Conservation (phyloP, 2,113 vertebrate species). For the Zosterops borbonicus region DNA sequence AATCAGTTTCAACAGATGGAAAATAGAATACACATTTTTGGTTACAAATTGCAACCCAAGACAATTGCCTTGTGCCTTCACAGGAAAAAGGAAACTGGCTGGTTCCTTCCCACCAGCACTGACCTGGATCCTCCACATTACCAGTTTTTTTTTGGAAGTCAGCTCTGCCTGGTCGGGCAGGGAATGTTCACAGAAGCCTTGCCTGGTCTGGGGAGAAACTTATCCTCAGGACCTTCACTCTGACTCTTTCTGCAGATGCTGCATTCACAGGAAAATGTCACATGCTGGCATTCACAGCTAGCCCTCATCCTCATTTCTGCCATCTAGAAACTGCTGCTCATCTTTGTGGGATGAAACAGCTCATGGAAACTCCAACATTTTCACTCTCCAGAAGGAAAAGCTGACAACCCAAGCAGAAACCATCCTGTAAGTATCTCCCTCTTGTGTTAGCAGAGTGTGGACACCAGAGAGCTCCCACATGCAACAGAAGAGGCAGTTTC, state of each 20-base stretch:
- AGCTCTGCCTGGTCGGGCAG: neutral
- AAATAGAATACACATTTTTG: too few relatives aligned
- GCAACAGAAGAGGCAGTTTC: neutral
- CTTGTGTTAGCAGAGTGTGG: accelerated
- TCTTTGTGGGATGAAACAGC: neutral
- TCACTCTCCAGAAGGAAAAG: neutral
- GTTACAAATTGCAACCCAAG: too few relatives aligned
- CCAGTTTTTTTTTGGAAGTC: neutral
- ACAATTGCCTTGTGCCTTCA: neutral
- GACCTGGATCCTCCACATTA: neutral
- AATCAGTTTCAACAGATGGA: too few relatives aligned
- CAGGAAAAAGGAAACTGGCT: neutral
- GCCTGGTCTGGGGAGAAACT: neutral
- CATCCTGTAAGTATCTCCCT: neutral
- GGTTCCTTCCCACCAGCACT: neutral
- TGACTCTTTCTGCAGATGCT: neutral
- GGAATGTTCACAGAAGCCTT: neutral
- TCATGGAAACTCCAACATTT: neutral
- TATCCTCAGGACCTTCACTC: neutral
- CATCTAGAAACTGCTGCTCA: neutral
- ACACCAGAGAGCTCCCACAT: neutral
- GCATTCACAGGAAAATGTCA: neutral
- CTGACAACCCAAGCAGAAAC: neutral
- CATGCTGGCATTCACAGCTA: neutral
- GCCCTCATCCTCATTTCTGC: neutral